Conservation (phyloP, 2,113 vertebrate species). For the Odocoileus virginianus region DNA sequence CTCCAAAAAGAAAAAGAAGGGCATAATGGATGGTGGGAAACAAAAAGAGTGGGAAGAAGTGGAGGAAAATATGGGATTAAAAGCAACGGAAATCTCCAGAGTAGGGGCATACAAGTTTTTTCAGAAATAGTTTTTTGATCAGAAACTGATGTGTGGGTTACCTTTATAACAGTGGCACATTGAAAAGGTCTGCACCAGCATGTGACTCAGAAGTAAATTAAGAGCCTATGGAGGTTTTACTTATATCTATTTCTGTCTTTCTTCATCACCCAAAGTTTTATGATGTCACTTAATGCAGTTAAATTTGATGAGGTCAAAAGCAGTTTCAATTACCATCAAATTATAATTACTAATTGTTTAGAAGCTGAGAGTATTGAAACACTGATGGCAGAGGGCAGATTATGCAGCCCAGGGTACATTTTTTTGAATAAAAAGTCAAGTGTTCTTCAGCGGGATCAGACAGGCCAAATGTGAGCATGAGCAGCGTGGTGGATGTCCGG, state of each 20-base stretch:
- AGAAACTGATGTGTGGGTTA: not conserved
- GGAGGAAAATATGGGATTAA: not conserved
- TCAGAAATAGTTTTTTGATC: not conserved
- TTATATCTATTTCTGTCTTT: not conserved
- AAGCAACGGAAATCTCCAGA: not conserved
- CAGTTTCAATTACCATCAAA: not conserved
- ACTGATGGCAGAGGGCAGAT: not conserved
- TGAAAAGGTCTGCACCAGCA: not conserved
- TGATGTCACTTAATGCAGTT: not conserved
- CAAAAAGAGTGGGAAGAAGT: not conserved
- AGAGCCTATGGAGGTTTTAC: not conserved
- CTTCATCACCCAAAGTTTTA: not conserved
- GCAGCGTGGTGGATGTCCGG: not conserved
- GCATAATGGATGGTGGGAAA: not conserved
- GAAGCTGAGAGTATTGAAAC: not conserved
- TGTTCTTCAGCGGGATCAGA: rapidly evolving
- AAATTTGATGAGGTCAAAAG: constrained; percentile 21
- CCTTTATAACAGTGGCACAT: not conserved
- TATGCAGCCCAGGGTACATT: not conserved
- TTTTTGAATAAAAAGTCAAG: not conserved
- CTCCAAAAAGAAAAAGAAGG: not conserved
- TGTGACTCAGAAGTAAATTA: not conserved
- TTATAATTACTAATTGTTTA: not conserved
- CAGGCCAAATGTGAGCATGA: not conserved
- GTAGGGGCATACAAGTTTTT: not conserved